phyloP scores from a whole-genome alignment of 2,113 vertebrate genomes.

The Saccopteryx bilineata region DNA sequence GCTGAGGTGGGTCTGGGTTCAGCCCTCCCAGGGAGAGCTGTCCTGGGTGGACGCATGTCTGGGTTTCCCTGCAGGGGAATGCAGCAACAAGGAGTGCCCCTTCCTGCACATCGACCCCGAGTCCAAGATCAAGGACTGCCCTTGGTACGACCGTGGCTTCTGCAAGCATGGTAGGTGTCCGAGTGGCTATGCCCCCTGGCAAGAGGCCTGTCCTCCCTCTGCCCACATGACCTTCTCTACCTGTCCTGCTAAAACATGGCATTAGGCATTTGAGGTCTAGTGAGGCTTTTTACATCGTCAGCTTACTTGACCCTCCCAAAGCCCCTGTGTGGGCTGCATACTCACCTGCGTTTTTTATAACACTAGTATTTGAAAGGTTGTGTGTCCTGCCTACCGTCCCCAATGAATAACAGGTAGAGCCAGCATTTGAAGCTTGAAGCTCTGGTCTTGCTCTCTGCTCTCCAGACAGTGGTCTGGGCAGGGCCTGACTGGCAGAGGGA shows the following conservation, averaged over 20 bases:
- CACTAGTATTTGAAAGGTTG: background rate
- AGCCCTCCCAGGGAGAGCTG: background rate
- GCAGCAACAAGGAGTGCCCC: constrained; percentile 99
- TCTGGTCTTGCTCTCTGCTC: background rate
- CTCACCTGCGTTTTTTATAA: background rate
- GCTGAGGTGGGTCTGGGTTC: background rate
- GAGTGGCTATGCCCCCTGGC: background rate
- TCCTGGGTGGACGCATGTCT: background rate
- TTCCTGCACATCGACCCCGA: constrained; percentile 99
- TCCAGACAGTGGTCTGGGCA: background rate
- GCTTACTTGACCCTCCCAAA: background rate
- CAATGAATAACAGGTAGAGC: background rate
- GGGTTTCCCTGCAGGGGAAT: constrained; percentile 92
- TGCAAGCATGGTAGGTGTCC: constrained; percentile 96
- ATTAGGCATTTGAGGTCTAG: background rate
- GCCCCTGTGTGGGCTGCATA: background rate
- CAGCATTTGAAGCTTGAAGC: constrained; percentile 15
- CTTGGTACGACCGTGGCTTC: constrained; percentile 99
- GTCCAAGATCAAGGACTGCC: constrained; percentile 99
- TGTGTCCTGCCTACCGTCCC: background rate
- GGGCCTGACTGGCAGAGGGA: background rate
- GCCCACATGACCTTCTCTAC: background rate
- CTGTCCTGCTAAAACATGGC: background rate
- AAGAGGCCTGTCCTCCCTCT: background rate
- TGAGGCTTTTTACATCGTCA: background rate